Evolutionary conservation across 2,113 vertebrate species (phyloP).

Genomic region (Siniperca knerii): DNA sequence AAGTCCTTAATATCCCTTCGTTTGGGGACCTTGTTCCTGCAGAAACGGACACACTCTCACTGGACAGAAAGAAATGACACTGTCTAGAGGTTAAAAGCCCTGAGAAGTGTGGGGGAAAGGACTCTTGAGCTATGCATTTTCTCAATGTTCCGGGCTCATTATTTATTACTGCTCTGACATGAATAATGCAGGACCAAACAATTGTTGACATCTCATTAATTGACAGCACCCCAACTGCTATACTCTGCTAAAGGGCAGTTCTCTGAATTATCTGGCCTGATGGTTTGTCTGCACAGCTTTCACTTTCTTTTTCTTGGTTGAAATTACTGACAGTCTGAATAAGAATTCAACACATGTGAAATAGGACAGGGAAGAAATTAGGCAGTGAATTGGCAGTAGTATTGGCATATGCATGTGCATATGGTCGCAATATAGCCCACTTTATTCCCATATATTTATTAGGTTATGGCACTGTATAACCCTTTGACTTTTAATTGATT

Average conservation of each 20-base stretch:
- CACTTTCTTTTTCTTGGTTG: neutral
- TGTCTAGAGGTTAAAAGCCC: conserved; percentile 61
- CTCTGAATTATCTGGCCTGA: conserved; percentile 23
- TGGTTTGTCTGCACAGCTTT: conserved; percentile 13
- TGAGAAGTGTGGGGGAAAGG: neutral
- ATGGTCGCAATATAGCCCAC: neutral
- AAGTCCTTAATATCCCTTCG: conserved; percentile 68
- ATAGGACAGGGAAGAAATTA: no score
- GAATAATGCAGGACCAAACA: conserved; percentile 71
- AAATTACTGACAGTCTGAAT: neutral
- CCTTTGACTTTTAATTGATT: conserved; percentile 57
- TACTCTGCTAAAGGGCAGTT: conserved; percentile 2
- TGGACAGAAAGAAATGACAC: conserved; percentile 57
- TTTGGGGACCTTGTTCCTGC: conserved; percentile 65
- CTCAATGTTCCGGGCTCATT: conserved; percentile 52
- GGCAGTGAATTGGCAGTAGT: neutral
- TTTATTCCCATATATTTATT: neutral
- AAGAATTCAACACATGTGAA: neutral
- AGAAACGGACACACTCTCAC: conserved; percentile 30
- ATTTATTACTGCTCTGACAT: conserved; percentile 59
- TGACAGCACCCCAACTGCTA: conserved; percentile 59
- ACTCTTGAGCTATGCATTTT: conserved; percentile 44
- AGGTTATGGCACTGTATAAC: neutral
- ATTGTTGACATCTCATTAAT: conserved; percentile 76
- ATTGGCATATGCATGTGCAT: neutral